A percentile compares a stretch with the other conserved stretches of the same genome.
Evolutionary conservation across 2,888 invertebrate species (phyloP).

Genomic region (Limnephilus lunatus): DNA sequence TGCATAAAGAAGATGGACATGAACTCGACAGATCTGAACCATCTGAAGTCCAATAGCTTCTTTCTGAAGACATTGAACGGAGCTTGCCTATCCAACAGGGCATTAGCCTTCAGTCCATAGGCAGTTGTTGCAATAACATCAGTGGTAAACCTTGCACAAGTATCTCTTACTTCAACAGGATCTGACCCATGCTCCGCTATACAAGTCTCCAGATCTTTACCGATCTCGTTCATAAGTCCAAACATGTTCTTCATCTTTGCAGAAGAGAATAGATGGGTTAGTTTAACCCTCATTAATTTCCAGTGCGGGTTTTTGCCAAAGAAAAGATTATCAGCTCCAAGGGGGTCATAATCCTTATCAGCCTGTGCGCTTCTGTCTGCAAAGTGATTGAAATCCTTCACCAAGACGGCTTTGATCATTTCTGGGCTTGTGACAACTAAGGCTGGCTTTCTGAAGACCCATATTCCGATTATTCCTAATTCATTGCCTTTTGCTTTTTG

Average conservation of each 20-base stretch:
- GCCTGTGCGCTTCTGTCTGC: constrained; percentile 67
- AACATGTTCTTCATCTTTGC: constrained; percentile 69
- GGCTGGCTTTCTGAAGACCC: constrained; percentile 68
- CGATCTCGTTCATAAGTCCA: constrained; percentile 66
- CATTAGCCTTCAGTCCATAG: constrained; percentile 65
- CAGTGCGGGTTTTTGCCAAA: constrained; percentile 67
- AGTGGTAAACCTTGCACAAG: constrained; percentile 62
- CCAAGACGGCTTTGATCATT: constrained; percentile 68
- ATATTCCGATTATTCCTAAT: constrained; percentile 66
- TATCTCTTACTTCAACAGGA: constrained; percentile 64
- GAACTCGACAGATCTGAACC: constrained; percentile 61
- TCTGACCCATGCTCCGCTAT: constrained; percentile 51
- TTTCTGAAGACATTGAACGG: constrained; percentile 65
- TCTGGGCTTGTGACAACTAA: constrained; percentile 68
- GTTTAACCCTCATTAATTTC: constrained; percentile 67
- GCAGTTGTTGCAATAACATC: constrained; percentile 65
- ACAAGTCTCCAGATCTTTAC: constrained; percentile 64
- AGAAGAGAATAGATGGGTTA: constrained; percentile 68
- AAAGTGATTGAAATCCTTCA: constrained; percentile 69
- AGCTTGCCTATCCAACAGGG: constrained; percentile 59
- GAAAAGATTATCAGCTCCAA: constrained; percentile 68
- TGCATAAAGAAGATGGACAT: constrained; percentile 66
- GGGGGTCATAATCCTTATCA: constrained; percentile 68
- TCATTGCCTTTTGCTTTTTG: constrained; percentile 57
- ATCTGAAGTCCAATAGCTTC: constrained; percentile 63